Conservation (phyloP, 2,888 invertebrate genomes). For the Cheilosia soror region DNA sequence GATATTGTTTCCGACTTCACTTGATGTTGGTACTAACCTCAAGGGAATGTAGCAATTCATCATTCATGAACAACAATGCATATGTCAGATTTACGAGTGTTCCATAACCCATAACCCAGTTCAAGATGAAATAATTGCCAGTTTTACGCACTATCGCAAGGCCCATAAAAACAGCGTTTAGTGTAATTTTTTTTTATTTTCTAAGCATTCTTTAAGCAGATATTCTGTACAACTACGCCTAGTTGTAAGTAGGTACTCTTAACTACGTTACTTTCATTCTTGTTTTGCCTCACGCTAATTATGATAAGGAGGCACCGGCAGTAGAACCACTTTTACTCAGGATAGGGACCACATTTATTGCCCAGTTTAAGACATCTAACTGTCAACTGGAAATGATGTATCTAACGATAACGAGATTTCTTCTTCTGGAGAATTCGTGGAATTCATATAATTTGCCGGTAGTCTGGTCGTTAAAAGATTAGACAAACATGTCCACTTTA, state of each 20-base stretch:
- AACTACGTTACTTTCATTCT: not conserved
- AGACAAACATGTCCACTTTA: not conserved
- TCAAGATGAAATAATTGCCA: not conserved
- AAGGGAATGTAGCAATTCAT: too few relatives aligned
- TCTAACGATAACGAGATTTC: not conserved
- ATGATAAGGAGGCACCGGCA: not conserved
- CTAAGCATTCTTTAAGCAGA: not conserved
- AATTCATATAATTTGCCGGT: constrained; percentile 1
- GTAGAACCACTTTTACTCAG: not conserved
- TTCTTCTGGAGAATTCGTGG: not conserved
- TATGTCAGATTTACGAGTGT: not conserved
- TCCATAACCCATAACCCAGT: constrained; percentile 5
- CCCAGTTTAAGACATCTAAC: not conserved
- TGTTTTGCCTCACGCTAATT: not conserved
- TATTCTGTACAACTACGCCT: not conserved
- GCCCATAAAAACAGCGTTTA: not conserved
- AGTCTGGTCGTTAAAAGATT: not conserved
- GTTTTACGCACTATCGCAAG: not conserved
- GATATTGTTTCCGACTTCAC: too few relatives aligned
- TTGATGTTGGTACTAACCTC: too few relatives aligned
- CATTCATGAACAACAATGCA: not conserved
- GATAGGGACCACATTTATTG: not conserved
- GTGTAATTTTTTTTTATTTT: not conserved
- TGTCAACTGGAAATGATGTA: not conserved
- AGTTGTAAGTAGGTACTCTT: not conserved